These are phyloP conservation scores for Tyto alba DNA, from an alignment of 2,113 vertebrate genomes.

Conservation along the genomic window DNA sequence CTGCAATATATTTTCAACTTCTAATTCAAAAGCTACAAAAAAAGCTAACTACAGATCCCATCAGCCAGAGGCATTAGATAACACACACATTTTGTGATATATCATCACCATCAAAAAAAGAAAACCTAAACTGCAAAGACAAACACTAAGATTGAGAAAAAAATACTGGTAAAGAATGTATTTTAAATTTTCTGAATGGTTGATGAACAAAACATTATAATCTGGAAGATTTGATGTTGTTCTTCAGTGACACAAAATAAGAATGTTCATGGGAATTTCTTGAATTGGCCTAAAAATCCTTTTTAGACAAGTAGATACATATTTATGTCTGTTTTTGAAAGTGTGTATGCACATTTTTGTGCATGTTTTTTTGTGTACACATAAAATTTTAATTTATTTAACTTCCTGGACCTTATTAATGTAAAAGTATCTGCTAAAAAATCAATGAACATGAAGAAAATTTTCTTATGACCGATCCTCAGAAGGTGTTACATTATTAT, in stretches of 20 bases:
- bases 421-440: neutral
- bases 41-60: neutral
- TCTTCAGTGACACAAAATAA: neutral
- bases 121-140: neutral
- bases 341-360: neutral
- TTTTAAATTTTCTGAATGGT: neutral
- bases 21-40: neutral
- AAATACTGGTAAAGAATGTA: neutral
- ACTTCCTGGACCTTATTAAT: neutral
- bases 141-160: neutral
- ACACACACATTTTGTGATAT: neutral
- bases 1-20: neutral
- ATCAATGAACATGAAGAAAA: neutral
- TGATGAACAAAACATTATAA: neutral
- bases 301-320: neutral
- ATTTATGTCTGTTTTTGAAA: neutral
- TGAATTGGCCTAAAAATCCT: neutral
- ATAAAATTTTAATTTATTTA: neutral
- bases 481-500: neutral
- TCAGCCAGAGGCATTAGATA: neutral
- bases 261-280: neutral
- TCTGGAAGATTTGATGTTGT: neutral
- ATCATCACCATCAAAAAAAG: neutral
- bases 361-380: neutral
- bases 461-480: neutral